Conservation (phyloP, 2,113 vertebrate genomes). For the Danionella cerebrum region DNA sequence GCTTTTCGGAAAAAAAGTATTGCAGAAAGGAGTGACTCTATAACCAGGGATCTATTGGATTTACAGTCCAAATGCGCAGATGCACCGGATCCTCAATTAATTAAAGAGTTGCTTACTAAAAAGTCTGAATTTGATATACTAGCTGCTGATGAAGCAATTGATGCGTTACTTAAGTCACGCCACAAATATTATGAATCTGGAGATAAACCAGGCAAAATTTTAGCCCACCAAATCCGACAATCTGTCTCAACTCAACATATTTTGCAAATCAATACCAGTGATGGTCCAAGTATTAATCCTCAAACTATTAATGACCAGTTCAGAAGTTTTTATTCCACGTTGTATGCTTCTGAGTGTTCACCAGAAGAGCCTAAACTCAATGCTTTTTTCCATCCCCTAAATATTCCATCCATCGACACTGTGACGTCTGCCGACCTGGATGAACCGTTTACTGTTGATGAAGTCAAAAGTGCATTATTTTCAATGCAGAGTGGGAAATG, state of each 20-base stretch:
- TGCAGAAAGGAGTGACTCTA: not conserved
- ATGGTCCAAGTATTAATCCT: not conserved
- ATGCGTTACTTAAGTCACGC: not conserved
- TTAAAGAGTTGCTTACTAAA: not conserved
- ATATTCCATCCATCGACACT: not conserved
- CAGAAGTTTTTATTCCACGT: not conserved
- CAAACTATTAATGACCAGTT: not conserved
- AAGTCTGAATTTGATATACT: not conserved
- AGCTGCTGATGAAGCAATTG: not conserved
- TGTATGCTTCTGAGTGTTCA: not conserved
- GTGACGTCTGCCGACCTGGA: not conserved
- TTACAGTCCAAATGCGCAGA: not conserved
- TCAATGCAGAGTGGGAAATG: no score
- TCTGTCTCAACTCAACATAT: not conserved
- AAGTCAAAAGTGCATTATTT: no score
- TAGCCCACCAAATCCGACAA: not conserved
- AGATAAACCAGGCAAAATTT: not conserved
- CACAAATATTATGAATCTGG: not conserved
- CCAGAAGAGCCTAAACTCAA: not conserved
- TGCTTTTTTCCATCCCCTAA: not conserved
- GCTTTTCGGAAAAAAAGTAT: not conserved
- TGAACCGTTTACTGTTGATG: not conserved
- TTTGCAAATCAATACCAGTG: not conserved
- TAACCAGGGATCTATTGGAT: not conserved
- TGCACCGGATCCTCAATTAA: not conserved